Evolutionary conservation across 2,113 vertebrate genomes (phyloP).

Genomic region (Hippocampus comes): DNA sequence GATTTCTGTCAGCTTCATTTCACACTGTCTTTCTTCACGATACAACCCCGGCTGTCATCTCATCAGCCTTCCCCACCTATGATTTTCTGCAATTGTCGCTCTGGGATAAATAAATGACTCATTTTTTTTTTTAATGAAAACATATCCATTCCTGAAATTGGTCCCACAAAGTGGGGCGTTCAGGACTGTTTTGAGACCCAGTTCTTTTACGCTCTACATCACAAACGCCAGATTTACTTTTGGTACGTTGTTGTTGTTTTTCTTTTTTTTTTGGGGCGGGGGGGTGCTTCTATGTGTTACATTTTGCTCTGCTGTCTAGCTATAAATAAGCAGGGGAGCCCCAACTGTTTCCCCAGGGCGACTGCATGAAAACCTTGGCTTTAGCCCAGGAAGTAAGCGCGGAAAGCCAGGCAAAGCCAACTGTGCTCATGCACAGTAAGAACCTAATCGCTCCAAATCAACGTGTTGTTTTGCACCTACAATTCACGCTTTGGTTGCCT

Average conservation of each 20-base stretch:
- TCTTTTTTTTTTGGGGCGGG: slow-evolving; percentile 3
- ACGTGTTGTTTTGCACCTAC: slow-evolving; percentile 60
- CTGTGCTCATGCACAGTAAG: slow-evolving; percentile 35
- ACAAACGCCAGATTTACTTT: slow-evolving; percentile 28
- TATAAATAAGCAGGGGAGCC: slow-evolving; percentile 35
- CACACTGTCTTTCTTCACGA: slow-evolving; percentile 31
- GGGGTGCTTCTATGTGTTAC: slow-evolving; percentile 6
- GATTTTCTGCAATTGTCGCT: slow-evolving; percentile 52
- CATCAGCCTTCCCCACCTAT: slow-evolving; percentile 62
- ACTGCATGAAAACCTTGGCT: slow-evolving; percentile 49
- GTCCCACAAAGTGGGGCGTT: slow-evolving; percentile 34
- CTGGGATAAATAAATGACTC: slow-evolving; percentile 43
- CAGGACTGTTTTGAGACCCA: slow-evolving; percentile 48
- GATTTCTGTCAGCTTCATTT: slow-evolving; percentile 54
- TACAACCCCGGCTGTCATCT: slow-evolving; percentile 44
- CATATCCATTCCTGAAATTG: slow-evolving; percentile 27
- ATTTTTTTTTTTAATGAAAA: slow-evolving; percentile 42
- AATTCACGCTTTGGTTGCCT: slow-evolving; percentile 45
- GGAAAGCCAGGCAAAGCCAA: slow-evolving; percentile 34
- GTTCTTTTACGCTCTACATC: slow-evolving; percentile 46
- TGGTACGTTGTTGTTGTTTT: slow-evolving; percentile 20
- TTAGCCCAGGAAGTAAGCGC: slow-evolving; percentile 32
- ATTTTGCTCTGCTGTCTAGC: slow-evolving; percentile 15
- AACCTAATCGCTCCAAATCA: slow-evolving; percentile 53
- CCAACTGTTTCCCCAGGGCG: slow-evolving; percentile 37